Evolutionary conservation across 2,113 vertebrate genomes (phyloP).

Genomic region (Oncorhynchus masou): DNA sequence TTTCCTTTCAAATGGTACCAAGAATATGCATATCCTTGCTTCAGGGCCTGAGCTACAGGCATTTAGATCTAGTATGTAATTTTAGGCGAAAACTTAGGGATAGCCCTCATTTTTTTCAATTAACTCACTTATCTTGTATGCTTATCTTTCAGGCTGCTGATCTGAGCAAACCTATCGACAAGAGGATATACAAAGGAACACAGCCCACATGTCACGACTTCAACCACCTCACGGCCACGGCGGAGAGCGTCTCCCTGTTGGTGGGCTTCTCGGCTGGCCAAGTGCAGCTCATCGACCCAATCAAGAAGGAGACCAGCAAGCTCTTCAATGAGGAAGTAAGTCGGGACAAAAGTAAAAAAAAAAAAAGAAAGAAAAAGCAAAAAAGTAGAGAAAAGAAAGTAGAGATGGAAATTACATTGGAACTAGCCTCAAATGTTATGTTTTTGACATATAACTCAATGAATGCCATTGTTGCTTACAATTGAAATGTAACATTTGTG

Average conservation of each 20-base stretch:
- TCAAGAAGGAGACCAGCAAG: constrained; percentile 99
- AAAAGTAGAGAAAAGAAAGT: too few species aligned
- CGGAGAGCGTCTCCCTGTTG: constrained; percentile 95
- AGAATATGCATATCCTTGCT: too few species aligned
- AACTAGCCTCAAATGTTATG: background rate
- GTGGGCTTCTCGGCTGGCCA: constrained; percentile 99
- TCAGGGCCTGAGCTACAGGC: too few species aligned
- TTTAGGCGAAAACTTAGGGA: too few species aligned
- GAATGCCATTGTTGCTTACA: background rate
- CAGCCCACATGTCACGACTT: constrained; percentile 99
- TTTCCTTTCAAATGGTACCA: too few species aligned
- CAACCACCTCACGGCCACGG: constrained; percentile 96
- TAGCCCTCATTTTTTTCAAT: too few species aligned
- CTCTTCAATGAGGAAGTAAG: constrained; percentile 99
- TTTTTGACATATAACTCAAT: background rate
- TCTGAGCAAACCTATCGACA: constrained; percentile 98
- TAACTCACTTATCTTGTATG: constrained; percentile 1
- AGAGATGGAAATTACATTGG: background rate
- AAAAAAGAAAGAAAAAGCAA: background rate
- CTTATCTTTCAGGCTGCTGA: constrained; percentile 88
- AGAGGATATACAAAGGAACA: constrained; percentile 99
- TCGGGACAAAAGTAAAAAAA: constrained; percentile 16
- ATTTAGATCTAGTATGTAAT: too few species aligned
- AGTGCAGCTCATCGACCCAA: constrained; percentile 98
- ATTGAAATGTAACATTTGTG: background rate